phyloP scores from a whole-genome alignment of 2,888 invertebrate genomes.

The Coelinius sp. region DNA sequence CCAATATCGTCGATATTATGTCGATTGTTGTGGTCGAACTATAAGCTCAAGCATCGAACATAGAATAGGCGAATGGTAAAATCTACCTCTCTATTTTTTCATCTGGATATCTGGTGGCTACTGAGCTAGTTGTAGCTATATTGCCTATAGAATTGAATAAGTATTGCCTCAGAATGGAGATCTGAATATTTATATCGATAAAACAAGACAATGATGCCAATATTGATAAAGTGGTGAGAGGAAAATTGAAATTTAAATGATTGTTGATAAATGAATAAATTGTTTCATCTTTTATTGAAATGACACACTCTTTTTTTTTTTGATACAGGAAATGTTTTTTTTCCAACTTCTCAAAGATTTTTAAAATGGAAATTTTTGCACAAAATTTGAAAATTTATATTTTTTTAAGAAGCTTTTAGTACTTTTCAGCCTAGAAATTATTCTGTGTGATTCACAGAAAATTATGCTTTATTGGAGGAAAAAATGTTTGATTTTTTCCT shows the following conservation, averaged over 20 bases:
- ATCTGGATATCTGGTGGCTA: not conserved
- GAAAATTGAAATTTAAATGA: not conserved
- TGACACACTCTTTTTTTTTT: too few relatives aligned
- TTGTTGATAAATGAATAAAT: not conserved
- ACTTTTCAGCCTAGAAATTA: too few relatives aligned
- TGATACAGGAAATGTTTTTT: too few relatives aligned
- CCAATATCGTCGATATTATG: too few relatives aligned
- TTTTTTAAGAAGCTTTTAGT: too few relatives aligned
- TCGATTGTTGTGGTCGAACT: not conserved
- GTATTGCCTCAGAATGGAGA: not conserved
- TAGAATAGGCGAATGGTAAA: not conserved
- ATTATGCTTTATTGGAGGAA: too few relatives aligned
- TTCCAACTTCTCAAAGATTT: too few relatives aligned
- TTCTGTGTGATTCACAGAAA: too few relatives aligned
- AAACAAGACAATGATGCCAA: conserved; percentile 8
- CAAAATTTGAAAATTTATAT: too few relatives aligned
- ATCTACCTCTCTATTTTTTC: not conserved
- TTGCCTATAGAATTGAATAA: not conserved
- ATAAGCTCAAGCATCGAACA: not conserved
- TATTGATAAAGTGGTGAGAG: not conserved
- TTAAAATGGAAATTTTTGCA: too few relatives aligned
- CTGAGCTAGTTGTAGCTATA: not conserved
- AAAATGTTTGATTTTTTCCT: too few relatives aligned
- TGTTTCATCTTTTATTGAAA: not conserved
- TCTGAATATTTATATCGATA: conserved; percentile 21